Evolutionary conservation across 64 coral and sea anemone species (phyloP).

Genomic region (Porites australiensis): DNA sequence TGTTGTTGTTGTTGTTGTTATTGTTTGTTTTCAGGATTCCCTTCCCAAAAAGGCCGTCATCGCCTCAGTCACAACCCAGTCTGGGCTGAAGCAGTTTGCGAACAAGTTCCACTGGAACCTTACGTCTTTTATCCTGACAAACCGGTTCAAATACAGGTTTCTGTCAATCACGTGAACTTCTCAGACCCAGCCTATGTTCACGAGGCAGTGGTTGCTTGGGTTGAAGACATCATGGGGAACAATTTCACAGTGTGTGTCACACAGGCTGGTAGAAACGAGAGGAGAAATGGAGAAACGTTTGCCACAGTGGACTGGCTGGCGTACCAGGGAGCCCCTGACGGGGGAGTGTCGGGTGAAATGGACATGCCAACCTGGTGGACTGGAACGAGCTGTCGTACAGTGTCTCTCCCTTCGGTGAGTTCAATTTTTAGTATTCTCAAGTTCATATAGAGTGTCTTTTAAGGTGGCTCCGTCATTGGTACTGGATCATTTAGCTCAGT

Average conservation of each 20-base stretch:
- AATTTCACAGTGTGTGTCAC: slow-evolving; percentile 78
- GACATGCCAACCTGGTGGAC: slow-evolving; percentile 57
- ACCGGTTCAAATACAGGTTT: slow-evolving; percentile 70
- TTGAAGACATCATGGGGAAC: slow-evolving; percentile 58
- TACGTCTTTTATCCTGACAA: slow-evolving; percentile 81
- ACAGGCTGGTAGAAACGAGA: slow-evolving; percentile 61
- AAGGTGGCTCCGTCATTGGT: too few species aligned
- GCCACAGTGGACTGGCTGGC: slow-evolving; percentile 77
- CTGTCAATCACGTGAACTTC: slow-evolving; percentile 71
- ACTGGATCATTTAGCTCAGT: too few species aligned
- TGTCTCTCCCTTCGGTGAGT: slow-evolving; percentile 15
- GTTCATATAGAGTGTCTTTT: background rate
- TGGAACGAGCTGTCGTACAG: slow-evolving; percentile 44
- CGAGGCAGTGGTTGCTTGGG: slow-evolving; percentile 74
- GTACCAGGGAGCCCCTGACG: slow-evolving; percentile 59
- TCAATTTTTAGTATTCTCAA: background rate
- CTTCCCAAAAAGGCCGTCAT: slow-evolving; percentile 55
- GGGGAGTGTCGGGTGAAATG: slow-evolving; percentile 48
- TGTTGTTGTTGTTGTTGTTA: too few species aligned
- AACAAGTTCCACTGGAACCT: slow-evolving; percentile 44
- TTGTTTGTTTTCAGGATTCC: slow-evolving; percentile 50
- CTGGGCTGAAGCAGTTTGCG: slow-evolving; percentile 46
- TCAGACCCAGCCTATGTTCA: slow-evolving; percentile 58
- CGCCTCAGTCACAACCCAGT: background rate
- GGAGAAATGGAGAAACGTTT: background rate